These are phyloP conservation scores for Rhabdomys pumilio DNA, from an alignment of 2,797 vertebrate genomes.

Conservation along the genomic window DNA sequence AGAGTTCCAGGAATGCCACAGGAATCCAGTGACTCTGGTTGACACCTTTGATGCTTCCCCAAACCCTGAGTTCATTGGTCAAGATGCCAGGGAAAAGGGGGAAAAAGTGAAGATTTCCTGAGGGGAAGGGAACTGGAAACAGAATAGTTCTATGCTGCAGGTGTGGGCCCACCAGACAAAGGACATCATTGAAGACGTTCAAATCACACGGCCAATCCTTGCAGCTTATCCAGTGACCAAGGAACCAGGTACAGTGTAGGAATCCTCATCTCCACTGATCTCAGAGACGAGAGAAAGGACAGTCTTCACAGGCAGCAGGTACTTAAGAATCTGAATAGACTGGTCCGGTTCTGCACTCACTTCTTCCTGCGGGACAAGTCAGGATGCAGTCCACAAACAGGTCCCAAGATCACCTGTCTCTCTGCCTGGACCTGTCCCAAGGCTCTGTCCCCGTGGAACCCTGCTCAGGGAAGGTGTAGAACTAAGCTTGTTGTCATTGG, in stretches of 20 bases:
- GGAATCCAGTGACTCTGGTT: background rate
- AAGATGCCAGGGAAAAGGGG: background rate
- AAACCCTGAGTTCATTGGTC: background rate
- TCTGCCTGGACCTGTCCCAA: background rate
- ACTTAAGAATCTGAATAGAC: no score
- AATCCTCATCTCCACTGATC: background rate
- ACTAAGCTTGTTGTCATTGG: background rate
- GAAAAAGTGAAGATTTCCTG: background rate
- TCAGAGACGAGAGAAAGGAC: background rate
- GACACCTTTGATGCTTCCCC: background rate
- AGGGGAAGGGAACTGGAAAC: background rate
- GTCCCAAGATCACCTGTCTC: no score
- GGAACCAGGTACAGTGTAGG: accelerated
- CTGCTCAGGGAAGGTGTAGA: background rate
- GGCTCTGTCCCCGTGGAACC: background rate
- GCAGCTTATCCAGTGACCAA: background rate
- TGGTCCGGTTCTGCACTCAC: background rate
- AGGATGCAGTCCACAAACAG: accelerated
- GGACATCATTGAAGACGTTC: background rate
- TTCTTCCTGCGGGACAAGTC: no score
- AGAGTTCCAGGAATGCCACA: background rate
- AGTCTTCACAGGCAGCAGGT: background rate
- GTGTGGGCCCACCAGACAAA: background rate
- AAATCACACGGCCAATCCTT: background rate
- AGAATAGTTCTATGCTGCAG: background rate